Evolutionary conservation across 2,113 vertebrate genomes (phyloP).

Genomic region (Physeter macrocephalus): DNA sequence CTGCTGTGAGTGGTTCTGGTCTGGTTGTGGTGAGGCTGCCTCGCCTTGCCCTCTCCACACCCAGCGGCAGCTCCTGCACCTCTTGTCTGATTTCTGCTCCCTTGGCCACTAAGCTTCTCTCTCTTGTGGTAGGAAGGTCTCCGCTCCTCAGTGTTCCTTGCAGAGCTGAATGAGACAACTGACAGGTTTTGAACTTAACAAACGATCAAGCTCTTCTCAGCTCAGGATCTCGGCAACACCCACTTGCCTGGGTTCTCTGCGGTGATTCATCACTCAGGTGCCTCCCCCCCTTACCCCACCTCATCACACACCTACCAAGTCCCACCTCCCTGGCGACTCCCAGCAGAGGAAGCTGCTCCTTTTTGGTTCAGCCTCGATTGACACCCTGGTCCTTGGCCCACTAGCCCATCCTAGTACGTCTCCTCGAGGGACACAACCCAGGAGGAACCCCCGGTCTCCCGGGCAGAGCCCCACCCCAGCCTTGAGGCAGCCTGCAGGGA

Average conservation of each 20-base stretch:
- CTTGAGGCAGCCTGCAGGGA: neutral
- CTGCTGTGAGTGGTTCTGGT: neutral
- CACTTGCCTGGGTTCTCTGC: neutral
- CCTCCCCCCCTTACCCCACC: neutral
- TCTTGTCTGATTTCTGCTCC: neutral
- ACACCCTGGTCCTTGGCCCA: neutral
- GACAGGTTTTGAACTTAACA: conserved; percentile 43
- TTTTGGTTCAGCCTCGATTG: neutral
- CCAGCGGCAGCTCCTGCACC: neutral
- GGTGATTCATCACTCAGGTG: conserved; percentile 30
- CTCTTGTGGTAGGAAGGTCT: neutral
- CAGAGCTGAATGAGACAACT: neutral
- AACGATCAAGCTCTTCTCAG: neutral
- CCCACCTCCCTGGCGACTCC: neutral
- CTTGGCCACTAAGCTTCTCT: neutral
- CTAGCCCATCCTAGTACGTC: too few relatives aligned
- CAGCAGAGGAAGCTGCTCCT: neutral
- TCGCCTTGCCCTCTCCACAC: too few relatives aligned
- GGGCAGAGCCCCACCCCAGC: neutral
- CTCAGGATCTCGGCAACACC: conserved; percentile 7
- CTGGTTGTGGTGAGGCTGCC: neutral
- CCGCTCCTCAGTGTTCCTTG: neutral
- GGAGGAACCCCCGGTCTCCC: neutral
- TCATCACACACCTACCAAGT: neutral
- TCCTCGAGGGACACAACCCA: neutral